These are phyloP conservation scores for Pimephales promelas DNA, from an alignment of 2,113 vertebrate species.

Conservation along the genomic window DNA sequence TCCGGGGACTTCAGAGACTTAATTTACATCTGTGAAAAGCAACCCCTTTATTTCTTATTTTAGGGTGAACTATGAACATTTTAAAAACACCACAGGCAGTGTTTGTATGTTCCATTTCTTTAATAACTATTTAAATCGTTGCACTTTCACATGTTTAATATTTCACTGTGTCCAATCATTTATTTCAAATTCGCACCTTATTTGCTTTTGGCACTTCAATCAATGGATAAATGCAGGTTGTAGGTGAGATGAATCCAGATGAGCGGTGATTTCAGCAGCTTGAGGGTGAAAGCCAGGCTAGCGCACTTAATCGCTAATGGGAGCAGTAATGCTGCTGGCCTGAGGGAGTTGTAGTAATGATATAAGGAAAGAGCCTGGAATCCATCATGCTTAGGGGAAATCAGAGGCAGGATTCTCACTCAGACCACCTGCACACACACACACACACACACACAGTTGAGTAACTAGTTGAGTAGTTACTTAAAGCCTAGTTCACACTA, in stretches of 20 bases:
- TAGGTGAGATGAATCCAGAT: conserved; percentile 52
- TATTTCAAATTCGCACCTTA: conserved; percentile 12
- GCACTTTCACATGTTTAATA: not conserved
- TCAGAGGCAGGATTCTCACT: conserved; percentile 42
- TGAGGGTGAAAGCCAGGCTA: conserved; percentile 19
- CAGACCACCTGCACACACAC: conserved; percentile 35
- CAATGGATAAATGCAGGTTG: conserved; percentile 27
- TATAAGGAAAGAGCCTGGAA: conserved; percentile 44
- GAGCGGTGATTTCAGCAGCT: conserved; percentile 31
- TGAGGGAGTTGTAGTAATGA: conserved; percentile 49
- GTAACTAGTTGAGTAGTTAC: too few relatives aligned
- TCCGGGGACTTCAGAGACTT: too few relatives aligned
- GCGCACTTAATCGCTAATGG: conserved; percentile 1
- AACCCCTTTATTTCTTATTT: too few relatives aligned
- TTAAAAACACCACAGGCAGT: not conserved
- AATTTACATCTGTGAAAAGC: too few relatives aligned
- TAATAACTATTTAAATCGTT: not conserved
- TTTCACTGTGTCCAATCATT: not conserved
- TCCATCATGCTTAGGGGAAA: conserved; percentile 62
- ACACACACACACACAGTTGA: not conserved
- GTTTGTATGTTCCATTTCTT: not conserved
- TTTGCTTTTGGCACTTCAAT: conserved; percentile 45
- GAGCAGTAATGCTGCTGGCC: conserved; percentile 46
- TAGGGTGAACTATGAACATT: too few relatives aligned
- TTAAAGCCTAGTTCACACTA: too few relatives aligned